Evolutionary conservation across 2,888 invertebrate species (phyloP).

Genomic region (Mimachlamys varia): DNA sequence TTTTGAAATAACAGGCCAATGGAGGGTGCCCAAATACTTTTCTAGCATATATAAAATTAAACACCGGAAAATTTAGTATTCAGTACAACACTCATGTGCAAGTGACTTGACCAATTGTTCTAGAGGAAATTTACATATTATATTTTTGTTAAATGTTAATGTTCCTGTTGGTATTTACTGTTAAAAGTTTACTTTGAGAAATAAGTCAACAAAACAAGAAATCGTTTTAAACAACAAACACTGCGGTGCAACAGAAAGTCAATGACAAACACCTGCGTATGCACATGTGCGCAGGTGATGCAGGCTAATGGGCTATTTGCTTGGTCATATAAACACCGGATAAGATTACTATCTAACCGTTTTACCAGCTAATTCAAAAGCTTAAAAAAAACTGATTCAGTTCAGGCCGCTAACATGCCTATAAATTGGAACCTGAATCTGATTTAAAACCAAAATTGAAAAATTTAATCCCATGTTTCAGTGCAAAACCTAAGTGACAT

Average conservation of each 20-base stretch:
- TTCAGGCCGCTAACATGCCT: neutral
- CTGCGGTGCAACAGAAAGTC: neutral
- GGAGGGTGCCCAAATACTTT: too few species aligned
- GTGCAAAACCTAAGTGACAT: neutral
- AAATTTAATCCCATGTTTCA: neutral
- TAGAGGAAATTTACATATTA: too few species aligned
- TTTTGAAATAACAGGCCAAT: too few species aligned
- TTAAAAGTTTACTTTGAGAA: neutral
- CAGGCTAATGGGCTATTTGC: neutral
- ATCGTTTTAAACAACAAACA: neutral
- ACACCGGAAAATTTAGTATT: neutral
- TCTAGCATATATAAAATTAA: neutral
- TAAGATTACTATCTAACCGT: conserved; percentile 15
- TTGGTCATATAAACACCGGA: neutral
- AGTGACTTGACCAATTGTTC: too few species aligned
- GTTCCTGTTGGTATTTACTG: neutral
- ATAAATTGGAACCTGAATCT: conserved; percentile 36
- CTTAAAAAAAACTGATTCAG: neutral
- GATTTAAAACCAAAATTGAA: conserved; percentile 28
- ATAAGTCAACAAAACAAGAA: neutral
- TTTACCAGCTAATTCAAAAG: neutral
- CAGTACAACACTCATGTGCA: neutral
- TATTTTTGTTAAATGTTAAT: neutral
- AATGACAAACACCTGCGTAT: conserved; percentile 19
- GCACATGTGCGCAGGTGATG: conserved; percentile 21